These are phyloP conservation scores for Drosophila sp. DNA, from an alignment of 1,140 invertebrate genomes.

Conservation along the genomic window DNA sequence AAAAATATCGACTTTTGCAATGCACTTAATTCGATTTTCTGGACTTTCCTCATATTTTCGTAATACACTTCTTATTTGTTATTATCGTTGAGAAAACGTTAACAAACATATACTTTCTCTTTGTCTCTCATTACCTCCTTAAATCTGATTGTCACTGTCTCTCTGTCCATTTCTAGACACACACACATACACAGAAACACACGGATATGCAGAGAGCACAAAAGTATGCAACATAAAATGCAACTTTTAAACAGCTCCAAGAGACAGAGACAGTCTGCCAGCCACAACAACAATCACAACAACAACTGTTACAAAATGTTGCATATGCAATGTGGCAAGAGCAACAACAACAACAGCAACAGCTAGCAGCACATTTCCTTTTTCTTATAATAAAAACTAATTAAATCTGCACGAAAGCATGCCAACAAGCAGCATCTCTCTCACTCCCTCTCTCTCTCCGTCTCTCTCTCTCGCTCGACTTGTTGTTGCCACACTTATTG, in stretches of 20 bases:
- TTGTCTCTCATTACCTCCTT: neutral
- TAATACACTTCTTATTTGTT: no score
- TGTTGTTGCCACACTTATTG: constrained; percentile 16
- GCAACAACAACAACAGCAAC: constrained; percentile 24
- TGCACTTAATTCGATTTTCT: no score
- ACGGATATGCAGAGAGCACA: constrained; percentile 37
- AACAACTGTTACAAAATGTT: constrained; percentile 49
- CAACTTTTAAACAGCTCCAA: constrained; percentile 65
- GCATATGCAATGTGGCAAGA: constrained; percentile 52
- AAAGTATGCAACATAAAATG: constrained; percentile 59
- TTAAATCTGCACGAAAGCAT: constrained; percentile 72
- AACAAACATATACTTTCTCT: no score
- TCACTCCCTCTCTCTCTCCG: neutral
- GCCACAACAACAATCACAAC: constrained; percentile 44
- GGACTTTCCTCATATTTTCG: no score
- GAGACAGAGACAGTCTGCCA: constrained; percentile 11
- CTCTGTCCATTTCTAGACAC: constrained; percentile 20
- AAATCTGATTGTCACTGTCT: neutral
- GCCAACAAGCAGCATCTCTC: constrained; percentile 27
- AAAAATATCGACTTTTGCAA: no score
- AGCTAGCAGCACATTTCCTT: constrained; percentile 34
- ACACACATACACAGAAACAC: neutral
- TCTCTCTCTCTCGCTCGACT: neutral
- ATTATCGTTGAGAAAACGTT: no score
- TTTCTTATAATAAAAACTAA: constrained; percentile 74